Conservation (phyloP, 2,797 vertebrate genomes). For the Lagorchestes hirsutus region DNA sequence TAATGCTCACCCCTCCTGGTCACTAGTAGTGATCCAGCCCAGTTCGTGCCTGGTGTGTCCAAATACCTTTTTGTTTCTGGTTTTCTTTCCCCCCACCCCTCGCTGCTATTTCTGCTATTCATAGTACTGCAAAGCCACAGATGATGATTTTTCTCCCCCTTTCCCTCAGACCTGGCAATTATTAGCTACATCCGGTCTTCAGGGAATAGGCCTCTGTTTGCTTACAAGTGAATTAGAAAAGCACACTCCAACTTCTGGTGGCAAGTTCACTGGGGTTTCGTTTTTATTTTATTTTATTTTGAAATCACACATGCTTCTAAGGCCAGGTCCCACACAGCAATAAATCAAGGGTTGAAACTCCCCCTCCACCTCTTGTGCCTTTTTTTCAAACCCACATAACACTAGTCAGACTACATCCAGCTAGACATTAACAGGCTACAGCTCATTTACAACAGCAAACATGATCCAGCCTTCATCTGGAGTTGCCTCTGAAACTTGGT, state of each 20-base stretch:
- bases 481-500: conserved; percentile 57
- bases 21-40: conserved; percentile 90
- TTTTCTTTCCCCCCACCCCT: conserved; percentile 86
- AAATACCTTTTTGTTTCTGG: conserved; percentile 89
- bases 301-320: conserved; percentile 57
- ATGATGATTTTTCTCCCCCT: conserved; percentile 78
- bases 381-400: conserved; percentile 83
- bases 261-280: conserved; percentile 56
- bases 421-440: background rate
- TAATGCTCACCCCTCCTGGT: conserved; percentile 86
- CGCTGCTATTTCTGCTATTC: conserved; percentile 89
- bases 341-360: conserved; percentile 86
- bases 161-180: conserved; percentile 85
- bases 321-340: conserved; percentile 82
- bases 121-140: conserved; percentile 87
- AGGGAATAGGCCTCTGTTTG: conserved; percentile 81
- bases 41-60: conserved; percentile 88
- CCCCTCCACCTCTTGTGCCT: conserved; percentile 35
- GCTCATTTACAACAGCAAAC: background rate
- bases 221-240: conserved; percentile 76
- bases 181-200: conserved; percentile 88
- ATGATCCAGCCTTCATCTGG: background rate
- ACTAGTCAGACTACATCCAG: conserved; percentile 75
- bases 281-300: conserved; percentile 57
- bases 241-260: conserved; percentile 58